Evolutionary conservation across 2,797 vertebrate species (phyloP).

Genomic region (Hydrocynus forskahlii): DNA sequence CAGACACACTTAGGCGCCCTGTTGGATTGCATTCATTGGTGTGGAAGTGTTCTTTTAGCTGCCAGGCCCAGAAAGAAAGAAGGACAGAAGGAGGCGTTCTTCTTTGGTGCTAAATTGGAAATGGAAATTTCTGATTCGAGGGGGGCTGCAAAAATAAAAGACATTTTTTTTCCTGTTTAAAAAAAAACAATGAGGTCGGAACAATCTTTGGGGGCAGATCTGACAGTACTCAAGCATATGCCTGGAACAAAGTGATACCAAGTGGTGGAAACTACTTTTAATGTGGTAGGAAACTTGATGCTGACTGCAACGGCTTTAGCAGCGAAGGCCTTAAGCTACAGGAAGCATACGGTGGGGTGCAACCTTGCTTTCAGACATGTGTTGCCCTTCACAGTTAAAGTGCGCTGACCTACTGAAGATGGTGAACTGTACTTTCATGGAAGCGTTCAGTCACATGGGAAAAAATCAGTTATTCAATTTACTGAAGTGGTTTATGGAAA

Average conservation of each 20-base stretch:
- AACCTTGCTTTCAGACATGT: slow-evolving; percentile 34
- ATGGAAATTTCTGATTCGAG: background rate
- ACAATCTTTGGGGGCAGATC: slow-evolving; percentile 13
- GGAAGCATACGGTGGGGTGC: slow-evolving; percentile 45
- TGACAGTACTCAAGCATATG: background rate
- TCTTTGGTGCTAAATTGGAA: background rate
- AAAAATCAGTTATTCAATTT: background rate
- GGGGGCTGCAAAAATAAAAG: background rate
- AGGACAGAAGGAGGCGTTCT: background rate
- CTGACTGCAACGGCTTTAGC: background rate
- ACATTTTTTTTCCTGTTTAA: background rate
- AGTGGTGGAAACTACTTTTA: slow-evolving; percentile 32
- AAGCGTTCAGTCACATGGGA: background rate
- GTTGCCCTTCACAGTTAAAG: slow-evolving; percentile 24
- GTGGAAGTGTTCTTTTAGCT: background rate
- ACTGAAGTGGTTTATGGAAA: background rate
- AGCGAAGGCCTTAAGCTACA: slow-evolving; percentile 40
- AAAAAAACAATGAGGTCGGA: slow-evolving; percentile 14
- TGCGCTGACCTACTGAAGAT: background rate
- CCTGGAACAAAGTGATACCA: background rate
- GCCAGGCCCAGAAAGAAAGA: background rate
- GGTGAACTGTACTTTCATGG: background rate
- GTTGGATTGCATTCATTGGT: background rate
- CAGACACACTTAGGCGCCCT: slow-evolving; percentile 34
- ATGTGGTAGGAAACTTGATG: slow-evolving; percentile 52